Conservation (phyloP, 1,140 invertebrate species). For the Araneus ventricosus region DNA sequence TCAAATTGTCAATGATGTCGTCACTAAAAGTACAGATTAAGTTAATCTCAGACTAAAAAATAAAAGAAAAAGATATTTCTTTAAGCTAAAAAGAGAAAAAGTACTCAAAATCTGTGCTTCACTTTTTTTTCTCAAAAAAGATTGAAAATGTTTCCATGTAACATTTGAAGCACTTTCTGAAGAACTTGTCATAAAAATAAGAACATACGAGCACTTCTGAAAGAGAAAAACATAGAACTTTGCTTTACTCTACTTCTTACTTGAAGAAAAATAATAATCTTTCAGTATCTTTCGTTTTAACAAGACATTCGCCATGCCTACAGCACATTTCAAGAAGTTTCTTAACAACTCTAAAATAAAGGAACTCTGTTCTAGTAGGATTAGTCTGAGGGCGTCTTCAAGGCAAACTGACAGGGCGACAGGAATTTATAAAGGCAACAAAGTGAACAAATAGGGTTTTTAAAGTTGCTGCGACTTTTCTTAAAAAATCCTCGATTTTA, state of each 20-base stretch:
- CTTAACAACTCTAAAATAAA: slow-evolving; percentile 14
- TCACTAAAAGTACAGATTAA: no score
- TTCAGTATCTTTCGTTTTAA: slow-evolving; percentile 11
- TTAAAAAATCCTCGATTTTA: neutral
- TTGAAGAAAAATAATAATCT: neutral
- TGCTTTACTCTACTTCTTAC: neutral
- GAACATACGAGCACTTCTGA: neutral
- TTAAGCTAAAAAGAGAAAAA: no score
- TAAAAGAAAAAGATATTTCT: no score
- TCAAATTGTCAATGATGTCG: no score
- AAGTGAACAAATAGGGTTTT: neutral
- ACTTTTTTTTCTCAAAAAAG: neutral
- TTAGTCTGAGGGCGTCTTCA: neutral
- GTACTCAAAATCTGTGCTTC: no score
- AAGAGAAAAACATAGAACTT: neutral
- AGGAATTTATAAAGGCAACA: neutral
- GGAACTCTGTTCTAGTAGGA: neutral
- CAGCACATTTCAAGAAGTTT: slow-evolving; percentile 22
- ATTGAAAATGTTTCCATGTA: neutral
- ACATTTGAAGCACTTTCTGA: neutral
- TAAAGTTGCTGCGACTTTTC: neutral
- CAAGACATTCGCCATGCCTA: slow-evolving; percentile 19
- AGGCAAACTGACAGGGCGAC: neutral
- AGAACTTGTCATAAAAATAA: neutral
- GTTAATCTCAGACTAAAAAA: no score